Evolutionary conservation across 2,888 invertebrate species (phyloP).

Genomic region (Amaurobius ferox): DNA sequence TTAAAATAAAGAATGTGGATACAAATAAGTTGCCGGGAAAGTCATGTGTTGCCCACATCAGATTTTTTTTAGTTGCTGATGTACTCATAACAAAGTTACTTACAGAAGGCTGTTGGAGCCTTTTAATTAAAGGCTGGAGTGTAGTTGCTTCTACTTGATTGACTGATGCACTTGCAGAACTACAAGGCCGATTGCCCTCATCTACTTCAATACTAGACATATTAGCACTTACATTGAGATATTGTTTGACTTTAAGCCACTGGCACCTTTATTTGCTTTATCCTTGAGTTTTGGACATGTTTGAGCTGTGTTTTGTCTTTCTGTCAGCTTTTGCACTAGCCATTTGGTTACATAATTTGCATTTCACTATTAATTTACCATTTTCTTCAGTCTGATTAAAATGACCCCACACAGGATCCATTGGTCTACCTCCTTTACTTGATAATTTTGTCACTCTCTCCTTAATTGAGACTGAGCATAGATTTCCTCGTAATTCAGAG

Average conservation of each 20-base stretch:
- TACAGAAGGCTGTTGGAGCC: too few species aligned
- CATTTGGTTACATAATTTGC: slow-evolving; percentile 12
- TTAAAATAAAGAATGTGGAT: too few species aligned
- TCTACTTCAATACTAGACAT: background rate
- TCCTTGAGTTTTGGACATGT: background rate
- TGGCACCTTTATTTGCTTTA: background rate
- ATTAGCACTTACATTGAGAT: background rate
- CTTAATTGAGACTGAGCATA: too few species aligned
- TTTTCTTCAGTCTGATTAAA: slow-evolving; percentile 14
- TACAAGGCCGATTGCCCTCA: background rate
- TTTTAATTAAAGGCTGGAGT: too few species aligned
- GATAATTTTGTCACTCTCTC: too few species aligned
- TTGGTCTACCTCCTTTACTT: slow-evolving; percentile 18
- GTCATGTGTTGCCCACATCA: too few species aligned
- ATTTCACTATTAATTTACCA: slow-evolving; percentile 22
- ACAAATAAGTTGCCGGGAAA: too few species aligned
- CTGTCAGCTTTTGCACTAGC: too few species aligned
- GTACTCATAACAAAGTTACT: slow-evolving; percentile 22
- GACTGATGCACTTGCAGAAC: background rate
- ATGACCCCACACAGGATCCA: slow-evolving; percentile 24
- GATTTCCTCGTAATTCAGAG: too few species aligned
- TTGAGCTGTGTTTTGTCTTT: slow-evolving; percentile 9
- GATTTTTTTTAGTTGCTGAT: slow-evolving; percentile 14
- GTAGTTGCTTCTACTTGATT: background rate
- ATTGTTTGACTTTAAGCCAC: background rate